Evolutionary conservation across 30 jellyfish, hydroid and myxozoan genomes (phyloP), one percentile per base, ranked within the genome.

Genomic region (Hydractinia symbiolongicarpus): DNA sequence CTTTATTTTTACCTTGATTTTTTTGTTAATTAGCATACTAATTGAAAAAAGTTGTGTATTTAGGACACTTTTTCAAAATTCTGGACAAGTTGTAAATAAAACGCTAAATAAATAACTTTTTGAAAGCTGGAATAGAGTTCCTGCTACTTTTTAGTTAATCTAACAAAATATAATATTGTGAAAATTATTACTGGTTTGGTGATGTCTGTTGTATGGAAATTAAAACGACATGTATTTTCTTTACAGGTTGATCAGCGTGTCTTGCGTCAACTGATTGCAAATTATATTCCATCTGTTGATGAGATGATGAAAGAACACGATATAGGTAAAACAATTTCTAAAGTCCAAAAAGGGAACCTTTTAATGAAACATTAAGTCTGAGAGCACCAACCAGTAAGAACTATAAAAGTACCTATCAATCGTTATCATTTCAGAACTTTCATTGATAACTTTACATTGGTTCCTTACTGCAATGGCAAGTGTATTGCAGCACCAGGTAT

Each of bases 401-500:
- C 40, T 7, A n/a, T 64, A n/a, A 7, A 64, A 13, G 74, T 64
- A 64, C 7, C 40, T 1, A 6, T 51, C 19, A 64, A 64, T 64
- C 9, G 40, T 64, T 13, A 9, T 4, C 0, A 15, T 66, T 79
- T 53, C 5, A 79, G 99, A 93, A 86, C 81, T 93, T 16, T 88
- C 96, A 4, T 84, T 93, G 16, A 93, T 93, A 49, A 93, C 99
- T 3, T 75, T 93, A 76, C 99, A 93, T 66, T 93, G 99, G 99
- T 93, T 93, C 76, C 90, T 93, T 20, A 93, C 99, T 6, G 72
- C 89, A 84, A 84, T 93, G 95, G 73, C 99, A 8, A 88, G 96
- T 66, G 96, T 93, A 10, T 86, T 93, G 11, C 91, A 92, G 8
- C 87, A 81, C 6, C 71, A 81, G 94, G 99, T 93, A 73, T 6